Base-by-base conservation (phyloP, 2,888 invertebrate species). In the Gisinianus flammeolus region DNA sequence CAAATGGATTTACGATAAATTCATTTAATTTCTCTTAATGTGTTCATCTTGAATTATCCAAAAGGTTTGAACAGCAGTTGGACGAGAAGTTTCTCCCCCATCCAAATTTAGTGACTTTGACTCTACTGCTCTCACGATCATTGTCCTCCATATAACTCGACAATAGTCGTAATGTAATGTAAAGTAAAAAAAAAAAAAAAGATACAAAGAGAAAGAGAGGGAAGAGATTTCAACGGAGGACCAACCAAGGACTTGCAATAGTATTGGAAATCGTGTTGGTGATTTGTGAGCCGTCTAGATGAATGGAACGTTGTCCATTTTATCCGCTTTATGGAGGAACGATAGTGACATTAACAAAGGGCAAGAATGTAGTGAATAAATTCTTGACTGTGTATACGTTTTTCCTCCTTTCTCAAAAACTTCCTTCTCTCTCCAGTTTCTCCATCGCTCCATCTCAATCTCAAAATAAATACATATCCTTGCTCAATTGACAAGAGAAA, bases 211-310 rank as follows among this genome's bases (percentile, higher is more conserved):
- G 22, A 22, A 44, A 22, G 28, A 69, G 26, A 44, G 35, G 24
- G 44, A 69, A 44, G 22, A 30, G 24, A 62, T 62, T 62, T 6
- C 58, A 19, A 5, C 58, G 5, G 6, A 35, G 12, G 5, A 5
- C 12, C 35, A 35, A 35, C 12, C 35, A 8, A 5, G 35, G 12
- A 8, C 35, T 35, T 5, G 35, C 5, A 8, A 12, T 44, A 44
- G 16, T 62, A 6, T 62, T 26, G 5, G 62, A 62, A 24, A 2
- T n/a, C 6, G 58, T 26, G 24, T 24, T 62, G 62, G 44, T 44
- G 68, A 68, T 68, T 68, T 68, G 68, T 68, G 68, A 68, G 68
- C 31, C n/a, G 68, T 68, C 33, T 35, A 44, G 68, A 35, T 68
- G 68, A 68, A 44, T 68, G 44, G 68, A 68, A 26, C 5, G n/a